Base-by-base conservation (phyloP, 2,888 invertebrate genomes). In the Athalia circularis region DNA sequence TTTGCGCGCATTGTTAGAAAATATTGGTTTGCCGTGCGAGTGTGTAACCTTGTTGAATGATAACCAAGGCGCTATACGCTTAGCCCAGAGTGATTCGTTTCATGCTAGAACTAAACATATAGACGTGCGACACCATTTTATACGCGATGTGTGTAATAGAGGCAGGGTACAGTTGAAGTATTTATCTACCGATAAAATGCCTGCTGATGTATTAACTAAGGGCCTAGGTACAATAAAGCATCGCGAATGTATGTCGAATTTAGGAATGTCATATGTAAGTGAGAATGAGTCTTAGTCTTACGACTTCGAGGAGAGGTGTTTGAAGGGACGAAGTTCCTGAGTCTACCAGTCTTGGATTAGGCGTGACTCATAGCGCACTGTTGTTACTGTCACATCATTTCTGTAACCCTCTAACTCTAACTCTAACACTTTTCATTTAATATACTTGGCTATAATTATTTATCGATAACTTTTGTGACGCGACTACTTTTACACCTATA, bases 171-270 rank as follows among this genome's bases (percentile, higher is more conserved):
- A 77, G 52, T 5, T 77, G 4, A n/a, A 67, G 29, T 64, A 77
- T 13, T 3, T 77, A 48, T n/a, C 15, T 54, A 77, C 67, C n/a
- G 77, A 77, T 11, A 67, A 13, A 52, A 77, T 77, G 67, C 77
- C 77, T 5, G 77, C 77, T 43, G 77, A 77, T 45, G 67, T 62
- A 13, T 54, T 77, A 7, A 65, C 45, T 3, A 13, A 54, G n/a
- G 70, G 48, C n/a, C 47, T 67, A 1, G 48, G 13, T 48, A 50
- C 1, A 5, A 5, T 48, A 11, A 67, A 67, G 13, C 67, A 67
- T 50, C 13, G 50, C 13, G 48, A 48, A 67, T 67, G 67, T 50
- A 11, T 67, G 9, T 48, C 7, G 9, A 67, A 67, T 50, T 7
- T 67, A 11, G 47, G 67, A 13, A 67, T 67, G 48, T 61, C 5